Percentiles rank a stretch among this genome's conserved stretches.
Evolutionary conservation across 2,888 invertebrate species (phyloP).

Genomic region (Ichneumoninae sp.): DNA sequence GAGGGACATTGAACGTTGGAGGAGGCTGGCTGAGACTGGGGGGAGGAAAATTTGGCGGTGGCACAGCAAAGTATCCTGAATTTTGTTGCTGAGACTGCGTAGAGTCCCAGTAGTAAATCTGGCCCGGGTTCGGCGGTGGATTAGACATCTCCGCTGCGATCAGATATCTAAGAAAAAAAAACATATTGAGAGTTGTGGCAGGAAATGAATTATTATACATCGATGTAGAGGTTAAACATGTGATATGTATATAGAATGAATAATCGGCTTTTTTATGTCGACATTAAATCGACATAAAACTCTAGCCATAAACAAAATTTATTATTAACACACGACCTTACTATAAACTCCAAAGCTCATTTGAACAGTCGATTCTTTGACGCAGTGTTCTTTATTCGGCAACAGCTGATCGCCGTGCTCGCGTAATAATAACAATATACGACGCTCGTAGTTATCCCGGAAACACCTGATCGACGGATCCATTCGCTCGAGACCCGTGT

Average conservation of each 20-base stretch:
- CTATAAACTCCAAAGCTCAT: constrained; percentile 11
- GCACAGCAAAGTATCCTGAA: constrained; percentile 72
- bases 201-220: neutral
- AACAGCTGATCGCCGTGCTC: constrained; percentile 31
- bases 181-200: neutral
- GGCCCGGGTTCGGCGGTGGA: constrained; percentile 67
- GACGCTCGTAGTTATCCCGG: neutral
- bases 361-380: constrained; percentile 24
- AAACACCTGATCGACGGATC: constrained; percentile 47
- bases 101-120: constrained; percentile 72
- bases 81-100: constrained; percentile 68
- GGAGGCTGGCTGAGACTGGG: constrained; percentile 73
- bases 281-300: neutral
- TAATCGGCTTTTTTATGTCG: neutral
- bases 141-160: constrained; percentile 70
- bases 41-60: constrained; percentile 76
- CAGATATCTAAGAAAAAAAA: constrained; percentile 11
- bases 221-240: constrained; percentile 32
- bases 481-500: neutral
- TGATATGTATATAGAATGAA: neutral
- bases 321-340: neutral
- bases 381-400: constrained; percentile 16
- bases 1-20: constrained; percentile 70
- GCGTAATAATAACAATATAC: constrained; percentile 44
- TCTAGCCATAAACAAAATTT: neutral